Evolutionary conservation across 2,113 vertebrate species (phyloP), one percentile per base, ranked within the genome.

Genomic region (Gobiocypris rarus): DNA sequence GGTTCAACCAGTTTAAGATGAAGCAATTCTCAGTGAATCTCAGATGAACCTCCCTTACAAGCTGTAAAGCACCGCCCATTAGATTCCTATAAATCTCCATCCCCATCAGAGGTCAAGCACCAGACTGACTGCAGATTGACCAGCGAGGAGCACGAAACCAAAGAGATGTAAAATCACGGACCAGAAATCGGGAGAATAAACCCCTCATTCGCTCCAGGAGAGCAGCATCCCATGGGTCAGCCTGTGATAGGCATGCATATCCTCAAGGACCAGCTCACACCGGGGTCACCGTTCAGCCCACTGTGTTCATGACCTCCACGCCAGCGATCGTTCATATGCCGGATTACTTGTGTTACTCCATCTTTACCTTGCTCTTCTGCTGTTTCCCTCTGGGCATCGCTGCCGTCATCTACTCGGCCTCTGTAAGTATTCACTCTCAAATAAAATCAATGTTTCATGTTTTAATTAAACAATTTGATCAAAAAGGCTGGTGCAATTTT

Each of bases 241-340:
- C 8, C 71, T 50, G 1, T 17, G 14, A n/a, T n/a, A n/a, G n/a
- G n/a, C n/a, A n/a, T n/a, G 1, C 2, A 7, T 28, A 74, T 74
- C 45, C 43, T 4, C 71, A 31, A 26, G 9, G 15, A 31, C 8
- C 4, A 31, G 48, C 4, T 34, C 45, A 52, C 2, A 50, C 15
- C 0, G 48, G 45, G 73, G 26, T 75, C 26, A 34, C 2, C 1
- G 9, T 54, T 75, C 48, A 75, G 26, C 73, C 73, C 73, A 31
- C 48, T 5, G 9, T 11, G 48, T 54, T 52, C 8, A 1, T 31
- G 48, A 75, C 48, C 15, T 45, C 48, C 1, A 13, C 9, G 0
- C 9, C 8, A 5, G 3, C 0, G 2, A 1, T 0, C 9, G 4
- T 52, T 1, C 3, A 50, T 14, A 1, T 26, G 1, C 45, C 71